These are phyloP conservation scores for Melanocharis versteri DNA, from an alignment of 2,113 vertebrate genomes.

Conservation along the genomic window DNA sequence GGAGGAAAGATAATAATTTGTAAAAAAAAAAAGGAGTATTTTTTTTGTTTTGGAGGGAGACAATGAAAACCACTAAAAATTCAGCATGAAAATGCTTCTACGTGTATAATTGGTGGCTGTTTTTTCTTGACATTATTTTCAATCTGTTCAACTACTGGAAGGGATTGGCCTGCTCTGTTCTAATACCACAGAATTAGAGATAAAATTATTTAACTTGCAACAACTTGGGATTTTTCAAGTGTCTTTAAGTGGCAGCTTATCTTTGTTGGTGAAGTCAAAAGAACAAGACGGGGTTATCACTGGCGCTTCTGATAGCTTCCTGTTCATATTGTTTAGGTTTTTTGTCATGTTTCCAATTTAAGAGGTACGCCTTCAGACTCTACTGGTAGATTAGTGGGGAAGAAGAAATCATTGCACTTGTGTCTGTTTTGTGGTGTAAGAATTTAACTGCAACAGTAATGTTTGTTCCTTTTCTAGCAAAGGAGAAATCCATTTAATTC, in stretches of 20 bases:
- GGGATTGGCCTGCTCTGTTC: not conserved
- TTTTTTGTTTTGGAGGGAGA: not conserved
- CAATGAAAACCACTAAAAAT: not conserved
- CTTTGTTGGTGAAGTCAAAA: not conserved
- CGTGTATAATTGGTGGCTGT: rapidly evolving
- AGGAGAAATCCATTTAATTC: constrained; percentile 88
- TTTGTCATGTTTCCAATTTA: not conserved
- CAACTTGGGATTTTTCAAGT: not conserved
- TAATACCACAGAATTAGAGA: not conserved
- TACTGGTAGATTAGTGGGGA: not conserved
- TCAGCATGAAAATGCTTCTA: not conserved
- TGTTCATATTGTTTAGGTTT: not conserved
- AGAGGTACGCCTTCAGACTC: not conserved
- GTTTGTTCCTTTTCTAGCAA: constrained; percentile 66
- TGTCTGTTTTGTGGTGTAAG: not conserved
- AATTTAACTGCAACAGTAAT: not conserved
- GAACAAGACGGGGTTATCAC: not conserved
- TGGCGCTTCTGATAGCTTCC: not conserved
- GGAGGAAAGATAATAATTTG: not conserved
- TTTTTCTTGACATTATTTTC: not conserved
- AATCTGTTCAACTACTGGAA: not conserved
- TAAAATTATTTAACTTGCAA: not conserved
- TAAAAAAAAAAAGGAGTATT: not conserved
- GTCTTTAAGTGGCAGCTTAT: not conserved
- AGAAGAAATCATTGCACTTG: not conserved